Conservation (phyloP, 2,797 vertebrate genomes). For the Chiroxiphia lanceolata region DNA sequence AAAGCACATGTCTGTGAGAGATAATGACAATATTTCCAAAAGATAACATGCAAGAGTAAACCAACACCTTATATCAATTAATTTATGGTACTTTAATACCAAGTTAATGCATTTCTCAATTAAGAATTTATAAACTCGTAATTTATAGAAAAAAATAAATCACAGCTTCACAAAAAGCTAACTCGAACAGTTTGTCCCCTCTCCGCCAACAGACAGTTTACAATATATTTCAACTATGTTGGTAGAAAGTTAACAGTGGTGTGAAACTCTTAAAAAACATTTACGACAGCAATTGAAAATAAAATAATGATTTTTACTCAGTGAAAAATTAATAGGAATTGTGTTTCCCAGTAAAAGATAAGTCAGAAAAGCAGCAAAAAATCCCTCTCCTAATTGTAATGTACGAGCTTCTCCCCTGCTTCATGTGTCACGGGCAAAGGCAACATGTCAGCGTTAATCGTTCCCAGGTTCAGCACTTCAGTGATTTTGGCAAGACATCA, state of each 20-base stretch:
- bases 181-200: constrained; percentile 56
- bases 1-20: not conserved
- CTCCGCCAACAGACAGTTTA: constrained; percentile 60
- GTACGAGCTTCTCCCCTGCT: not conserved
- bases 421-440: not conserved
- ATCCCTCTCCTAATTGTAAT: not conserved
- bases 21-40: not conserved
- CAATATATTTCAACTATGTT: constrained; percentile 58
- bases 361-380: constrained; percentile 60
- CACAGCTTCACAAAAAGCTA: constrained; percentile 68
- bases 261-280: constrained; percentile 53
- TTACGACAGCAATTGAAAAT: constrained; percentile 52
- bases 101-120: constrained; percentile 64
- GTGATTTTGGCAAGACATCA: constrained; percentile 24
- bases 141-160: constrained; percentile 69
- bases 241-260: constrained; percentile 67
- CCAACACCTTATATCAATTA: constrained; percentile 10
- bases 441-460: not conserved
- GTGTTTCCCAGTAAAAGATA: constrained; percentile 20
- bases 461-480: not conserved
- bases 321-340: constrained; percentile 45
- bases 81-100: constrained; percentile 61
- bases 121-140: constrained; percentile 71
- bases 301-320: constrained; percentile 41
- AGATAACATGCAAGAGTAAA: constrained; percentile 26